A percentile compares a stretch with the other conserved stretches of the same genome.
phyloP scores from a whole-genome alignment of 2,113 vertebrate genomes.

The Hylia prasina region DNA sequence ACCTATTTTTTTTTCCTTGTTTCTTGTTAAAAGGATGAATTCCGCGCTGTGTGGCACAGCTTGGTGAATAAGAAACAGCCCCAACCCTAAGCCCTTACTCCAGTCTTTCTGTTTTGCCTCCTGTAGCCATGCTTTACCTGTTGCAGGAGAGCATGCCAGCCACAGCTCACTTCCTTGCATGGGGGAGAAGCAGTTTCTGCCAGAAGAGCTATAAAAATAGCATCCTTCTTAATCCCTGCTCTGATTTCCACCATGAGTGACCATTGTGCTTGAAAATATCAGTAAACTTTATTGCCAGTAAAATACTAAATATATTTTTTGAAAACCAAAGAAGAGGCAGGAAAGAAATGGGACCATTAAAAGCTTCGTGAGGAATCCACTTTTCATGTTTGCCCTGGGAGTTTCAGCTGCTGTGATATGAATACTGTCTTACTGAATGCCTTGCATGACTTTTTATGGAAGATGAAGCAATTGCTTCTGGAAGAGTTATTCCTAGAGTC shows the following conservation, averaged over 20 bases:
- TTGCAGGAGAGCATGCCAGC: background rate
- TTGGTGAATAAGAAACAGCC: background rate
- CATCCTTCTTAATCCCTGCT: slow-evolving; percentile 5
- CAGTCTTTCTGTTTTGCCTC: background rate
- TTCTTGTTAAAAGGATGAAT: background rate
- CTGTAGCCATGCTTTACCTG: background rate
- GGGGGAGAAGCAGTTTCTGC: background rate
- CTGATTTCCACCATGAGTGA: background rate
- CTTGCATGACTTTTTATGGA: slow-evolving; percentile 15
- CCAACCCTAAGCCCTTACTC: background rate
- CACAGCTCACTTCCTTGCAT: background rate
- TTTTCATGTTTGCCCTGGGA: slow-evolving; percentile 10
- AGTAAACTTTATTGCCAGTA: background rate
- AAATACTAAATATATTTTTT: background rate
- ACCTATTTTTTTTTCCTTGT: background rate
- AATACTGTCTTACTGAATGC: background rate
- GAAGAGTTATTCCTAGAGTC: slow-evolving; percentile 11
- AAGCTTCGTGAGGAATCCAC: background rate
- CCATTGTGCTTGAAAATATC: background rate
- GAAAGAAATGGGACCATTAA: background rate
- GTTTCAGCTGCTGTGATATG: background rate
- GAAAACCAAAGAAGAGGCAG: slow-evolving; percentile 17
- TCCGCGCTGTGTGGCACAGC: background rate
- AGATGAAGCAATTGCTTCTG: slow-evolving; percentile 32
- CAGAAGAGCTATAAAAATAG: background rate